These are phyloP conservation scores for Motacilla alba DNA, from an alignment of 2,113 vertebrate genomes.

Conservation along the genomic window DNA sequence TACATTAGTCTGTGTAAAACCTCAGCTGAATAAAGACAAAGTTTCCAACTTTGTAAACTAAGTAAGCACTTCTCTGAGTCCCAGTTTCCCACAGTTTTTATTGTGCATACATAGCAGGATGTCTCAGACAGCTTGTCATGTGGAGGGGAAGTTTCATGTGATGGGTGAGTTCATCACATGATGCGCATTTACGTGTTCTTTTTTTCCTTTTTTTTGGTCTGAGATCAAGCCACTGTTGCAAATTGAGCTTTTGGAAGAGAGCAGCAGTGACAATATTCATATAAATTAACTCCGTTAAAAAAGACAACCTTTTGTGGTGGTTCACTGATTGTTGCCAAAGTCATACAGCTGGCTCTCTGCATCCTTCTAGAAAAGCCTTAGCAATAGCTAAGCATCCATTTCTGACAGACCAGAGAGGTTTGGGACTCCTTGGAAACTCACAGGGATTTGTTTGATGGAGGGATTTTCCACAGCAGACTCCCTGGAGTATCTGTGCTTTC, in stretches of 20 bases:
- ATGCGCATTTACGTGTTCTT: background rate
- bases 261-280: constrained; percentile 13
- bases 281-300: background rate
- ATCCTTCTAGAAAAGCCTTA: background rate
- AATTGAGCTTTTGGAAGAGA: constrained; percentile 48
- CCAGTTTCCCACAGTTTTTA: constrained; percentile 18
- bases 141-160: background rate
- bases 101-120: background rate
- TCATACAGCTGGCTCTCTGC: background rate
- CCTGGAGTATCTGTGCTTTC: background rate
- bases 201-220: background rate
- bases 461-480: background rate
- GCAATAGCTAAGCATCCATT: background rate
- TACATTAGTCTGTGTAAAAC: background rate
- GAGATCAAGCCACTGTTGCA: constrained; percentile 35
- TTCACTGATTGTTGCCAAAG: constrained; percentile 27
- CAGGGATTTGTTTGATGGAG: background rate
- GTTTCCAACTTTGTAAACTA: constrained; percentile 17
- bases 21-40: background rate
- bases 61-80: background rate
- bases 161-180: constrained; percentile 9
- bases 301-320: background rate
- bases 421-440: background rate
- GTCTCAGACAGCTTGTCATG: constrained; percentile 29
- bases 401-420: background rate